Base-by-base conservation (phyloP, 2,888 invertebrate genomes). In the Prenolepis imparis region DNA sequence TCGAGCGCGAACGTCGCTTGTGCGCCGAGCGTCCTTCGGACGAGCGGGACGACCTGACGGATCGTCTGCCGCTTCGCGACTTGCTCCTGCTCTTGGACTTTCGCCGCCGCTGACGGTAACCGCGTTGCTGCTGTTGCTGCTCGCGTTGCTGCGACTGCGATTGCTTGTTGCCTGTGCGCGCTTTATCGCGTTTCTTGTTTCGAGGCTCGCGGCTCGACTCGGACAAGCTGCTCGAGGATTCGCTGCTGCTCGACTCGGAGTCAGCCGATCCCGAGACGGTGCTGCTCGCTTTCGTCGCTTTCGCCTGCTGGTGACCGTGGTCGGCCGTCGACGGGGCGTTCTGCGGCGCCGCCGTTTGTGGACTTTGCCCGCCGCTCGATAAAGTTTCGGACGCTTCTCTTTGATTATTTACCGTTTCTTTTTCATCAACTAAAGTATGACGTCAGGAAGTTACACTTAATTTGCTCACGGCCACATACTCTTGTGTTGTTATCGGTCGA, bases 371-470 rank as follows among this genome's bases (percentile, higher is more conserved):
- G 87, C 90, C 92, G 86, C 93, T 94, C 88, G 94, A 93, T 87
- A 91, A 92, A 90, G 92, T 92, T 85, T 93, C 94, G 82, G 94
- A 93, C 80, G 92, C 91, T 91, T 93, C 94, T 91, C 93, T 94
- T 91, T 94, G 92, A 92, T 92, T 93, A 93, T 92, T 93, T 90
- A 93, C 89, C 92, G 92, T 93, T 93, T 93, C 94, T 93, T 93
- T 94, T 89, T 94, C 94, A 93, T 94, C 93, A 93, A 93, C 94
- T 94, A 93, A 92, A 94, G 92, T 91, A 90, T 89, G 88, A 88
- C 87, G 91, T 89, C 86, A 87, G 74, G 88, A 68, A 84, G 83
- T 90, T 90, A 88, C 86, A 87, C 81, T 90, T 84, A 85, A 86
- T 89, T 89, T 77, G 78, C 86, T 52, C 57, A 84, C 68, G 32